A percentile compares a stretch with the other conserved stretches of the same genome.
These are phyloP conservation scores for Antechinus flavipes DNA, from an alignment of 2,113 vertebrate genomes.

Conservation along the genomic window DNA sequence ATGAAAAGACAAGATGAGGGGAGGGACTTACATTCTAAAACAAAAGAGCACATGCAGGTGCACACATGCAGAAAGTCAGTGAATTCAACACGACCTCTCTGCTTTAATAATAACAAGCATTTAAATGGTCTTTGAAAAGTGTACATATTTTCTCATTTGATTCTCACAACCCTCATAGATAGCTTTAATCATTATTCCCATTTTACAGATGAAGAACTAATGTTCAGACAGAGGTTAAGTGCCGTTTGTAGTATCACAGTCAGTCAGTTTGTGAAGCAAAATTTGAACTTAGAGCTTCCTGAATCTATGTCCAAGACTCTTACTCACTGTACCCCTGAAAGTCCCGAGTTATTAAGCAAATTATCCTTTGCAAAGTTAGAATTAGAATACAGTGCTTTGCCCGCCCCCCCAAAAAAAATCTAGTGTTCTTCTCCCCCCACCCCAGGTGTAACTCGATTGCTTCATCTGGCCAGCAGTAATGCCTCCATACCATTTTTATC, in stretches of 20 bases:
- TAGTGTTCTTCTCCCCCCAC: not conserved
- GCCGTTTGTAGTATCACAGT: not conserved
- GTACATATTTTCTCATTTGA: not conserved
- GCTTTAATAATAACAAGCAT: not conserved
- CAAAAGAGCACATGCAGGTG: not conserved
- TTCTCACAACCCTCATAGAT: not conserved
- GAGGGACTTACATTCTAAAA: not conserved
- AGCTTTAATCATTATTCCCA: not conserved
- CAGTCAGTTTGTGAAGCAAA: not conserved
- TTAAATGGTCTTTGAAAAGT: not conserved
- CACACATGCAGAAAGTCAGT: not conserved
- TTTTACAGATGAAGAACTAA: not conserved
- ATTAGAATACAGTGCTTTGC: not conserved
- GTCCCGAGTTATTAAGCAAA: not conserved
- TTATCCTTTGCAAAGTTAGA: not conserved
- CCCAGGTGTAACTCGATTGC: accelerated
- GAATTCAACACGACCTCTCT: not conserved
- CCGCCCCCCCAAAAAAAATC: not conserved
- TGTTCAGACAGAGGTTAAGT: not conserved
- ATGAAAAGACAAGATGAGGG: not conserved
- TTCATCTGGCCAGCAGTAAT: not conserved
- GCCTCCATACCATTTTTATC: not conserved
- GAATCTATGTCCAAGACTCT: not conserved
- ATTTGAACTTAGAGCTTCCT: not conserved
- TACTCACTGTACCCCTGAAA: not conserved